phyloP scores from a whole-genome alignment of 2,797 vertebrate genomes.

The Sebastolobus altivelis region DNA sequence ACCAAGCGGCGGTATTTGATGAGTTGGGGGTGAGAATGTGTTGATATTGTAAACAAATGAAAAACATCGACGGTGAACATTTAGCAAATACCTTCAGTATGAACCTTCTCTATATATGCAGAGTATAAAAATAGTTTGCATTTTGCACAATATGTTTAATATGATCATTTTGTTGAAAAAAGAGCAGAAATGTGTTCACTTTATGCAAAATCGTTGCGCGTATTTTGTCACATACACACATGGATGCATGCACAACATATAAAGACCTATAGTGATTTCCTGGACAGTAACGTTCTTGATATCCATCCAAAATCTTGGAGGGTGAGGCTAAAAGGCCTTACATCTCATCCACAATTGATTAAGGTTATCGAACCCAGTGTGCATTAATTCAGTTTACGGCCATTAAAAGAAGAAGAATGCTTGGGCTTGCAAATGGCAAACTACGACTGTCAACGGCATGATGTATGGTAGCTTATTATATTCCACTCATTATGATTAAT shows the following conservation, averaged over 20 bases:
- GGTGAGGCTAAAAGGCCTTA: conserved; percentile 70
- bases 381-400: conserved; percentile 83
- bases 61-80: neutral
- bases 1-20: no score
- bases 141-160: neutral
- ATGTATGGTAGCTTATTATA: conserved; percentile 85
- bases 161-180: neutral
- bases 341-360: conserved; percentile 79
- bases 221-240: neutral
- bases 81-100: neutral
- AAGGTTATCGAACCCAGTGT: conserved; percentile 61
- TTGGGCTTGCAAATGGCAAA: conserved; percentile 83
- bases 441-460: conserved; percentile 79
- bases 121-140: neutral
- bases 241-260: conserved; percentile 22
- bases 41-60: neutral
- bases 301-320: conserved; percentile 50
- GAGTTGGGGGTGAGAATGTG: no score
- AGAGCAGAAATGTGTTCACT: neutral
- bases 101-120: neutral
- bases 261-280: conserved; percentile 52
- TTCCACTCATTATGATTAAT: conserved; percentile 88
- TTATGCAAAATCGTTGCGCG: neutral
- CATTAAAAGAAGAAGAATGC: conserved; percentile 84
- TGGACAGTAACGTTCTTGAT: conserved; percentile 37